Evolutionary conservation across 1,140 invertebrate species (phyloP).

Genomic region (Diabrotica virgifera): DNA sequence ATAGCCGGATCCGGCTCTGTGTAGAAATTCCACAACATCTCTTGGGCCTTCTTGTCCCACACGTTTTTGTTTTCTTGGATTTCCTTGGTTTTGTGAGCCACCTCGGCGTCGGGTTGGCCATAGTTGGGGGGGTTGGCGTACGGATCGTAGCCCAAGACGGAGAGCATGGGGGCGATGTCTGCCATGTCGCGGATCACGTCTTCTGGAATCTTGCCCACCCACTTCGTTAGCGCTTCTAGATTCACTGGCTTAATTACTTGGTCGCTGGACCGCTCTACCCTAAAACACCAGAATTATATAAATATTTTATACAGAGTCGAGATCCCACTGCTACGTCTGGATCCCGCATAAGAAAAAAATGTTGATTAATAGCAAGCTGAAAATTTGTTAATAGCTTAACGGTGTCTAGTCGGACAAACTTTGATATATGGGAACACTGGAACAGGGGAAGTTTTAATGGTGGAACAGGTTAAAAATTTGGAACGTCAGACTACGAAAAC

Average conservation of each 20-base stretch:
- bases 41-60: constrained; percentile 57
- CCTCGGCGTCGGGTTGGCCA: constrained; percentile 79
- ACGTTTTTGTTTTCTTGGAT: constrained; percentile 54
- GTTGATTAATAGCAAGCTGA: too few relatives aligned
- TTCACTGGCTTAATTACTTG: constrained; percentile 99
- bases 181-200: constrained; percentile 91
- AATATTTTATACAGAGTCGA: too few relatives aligned
- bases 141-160: constrained; percentile 89
- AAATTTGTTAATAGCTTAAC: too few relatives aligned
- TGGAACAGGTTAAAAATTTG: too few relatives aligned
- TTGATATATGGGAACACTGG: too few relatives aligned
- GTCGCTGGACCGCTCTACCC: constrained; percentile 95
- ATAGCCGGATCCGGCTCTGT: constrained; percentile 33
- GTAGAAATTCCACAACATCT: constrained; percentile 45
- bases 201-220: constrained; percentile 89
- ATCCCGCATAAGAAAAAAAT: too few relatives aligned
- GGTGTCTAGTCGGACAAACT: too few relatives aligned
- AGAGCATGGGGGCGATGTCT: constrained; percentile 88
- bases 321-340: too few relatives aligned
- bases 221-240: constrained; percentile 92
- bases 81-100: constrained; percentile 74
- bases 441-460: too few relatives aligned
- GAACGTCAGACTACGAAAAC: too few relatives aligned
- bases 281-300: constrained; percentile 50
- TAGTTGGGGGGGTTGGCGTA: constrained; percentile 92